Percentiles rank a stretch among this genome's conserved stretches.
These are phyloP conservation scores for Cheirogaleus medius DNA, from an alignment of 2,113 vertebrate species.

Conservation along the genomic window DNA sequence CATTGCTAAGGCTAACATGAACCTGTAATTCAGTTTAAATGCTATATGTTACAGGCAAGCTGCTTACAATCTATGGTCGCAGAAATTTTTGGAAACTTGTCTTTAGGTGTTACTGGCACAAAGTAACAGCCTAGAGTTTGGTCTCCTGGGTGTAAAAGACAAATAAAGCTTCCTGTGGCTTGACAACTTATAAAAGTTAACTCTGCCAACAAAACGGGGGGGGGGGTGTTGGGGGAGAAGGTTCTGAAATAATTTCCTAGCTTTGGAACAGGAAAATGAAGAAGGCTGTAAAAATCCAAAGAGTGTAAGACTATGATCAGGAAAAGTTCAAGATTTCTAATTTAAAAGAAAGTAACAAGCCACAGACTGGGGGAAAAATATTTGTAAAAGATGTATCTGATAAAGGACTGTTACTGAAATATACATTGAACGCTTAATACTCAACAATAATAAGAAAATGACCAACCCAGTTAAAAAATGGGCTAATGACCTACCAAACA, in stretches of 20 bases:
- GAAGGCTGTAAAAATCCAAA: background rate
- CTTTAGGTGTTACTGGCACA: constrained; percentile 43
- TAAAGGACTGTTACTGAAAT: background rate
- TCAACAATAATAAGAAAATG: background rate
- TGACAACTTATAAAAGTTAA: constrained; percentile 55
- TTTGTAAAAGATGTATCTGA: background rate
- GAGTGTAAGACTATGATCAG: background rate
- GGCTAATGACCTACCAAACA: background rate
- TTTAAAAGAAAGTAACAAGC: background rate
- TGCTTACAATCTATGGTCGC: constrained; percentile 33
- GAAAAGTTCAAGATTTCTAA: background rate
- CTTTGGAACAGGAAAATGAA: background rate
- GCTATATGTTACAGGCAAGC: background rate
- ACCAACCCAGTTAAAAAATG: background rate
- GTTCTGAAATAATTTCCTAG: background rate
- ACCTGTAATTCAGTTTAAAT: constrained; percentile 54
- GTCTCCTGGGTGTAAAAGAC: constrained; percentile 32
- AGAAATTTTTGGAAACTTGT: constrained; percentile 60
- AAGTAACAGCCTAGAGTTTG: constrained; percentile 37
- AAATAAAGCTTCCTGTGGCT: constrained; percentile 54
- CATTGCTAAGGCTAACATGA: constrained; percentile 5
- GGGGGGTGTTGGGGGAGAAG: background rate
- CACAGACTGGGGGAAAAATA: background rate
- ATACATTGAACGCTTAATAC: background rate
- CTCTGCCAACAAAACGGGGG: constrained; percentile 12